Evolutionary conservation across 1,140 invertebrate genomes (phyloP).

Genomic region (Euborellia annulipes): DNA sequence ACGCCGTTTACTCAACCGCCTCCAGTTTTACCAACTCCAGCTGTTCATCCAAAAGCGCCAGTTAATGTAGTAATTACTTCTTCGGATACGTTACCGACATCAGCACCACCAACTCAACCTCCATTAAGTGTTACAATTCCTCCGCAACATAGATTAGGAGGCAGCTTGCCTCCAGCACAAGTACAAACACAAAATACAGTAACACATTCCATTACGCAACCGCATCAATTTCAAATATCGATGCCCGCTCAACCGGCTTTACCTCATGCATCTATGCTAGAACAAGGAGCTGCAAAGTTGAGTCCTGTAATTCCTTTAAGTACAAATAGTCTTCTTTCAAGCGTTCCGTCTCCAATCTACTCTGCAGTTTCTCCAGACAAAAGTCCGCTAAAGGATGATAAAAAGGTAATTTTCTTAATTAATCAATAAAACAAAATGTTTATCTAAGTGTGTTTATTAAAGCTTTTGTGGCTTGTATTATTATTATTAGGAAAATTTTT

Average conservation of each 20-base stretch:
- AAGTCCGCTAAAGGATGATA: constrained; percentile 10
- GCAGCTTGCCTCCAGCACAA: constrained; percentile 16
- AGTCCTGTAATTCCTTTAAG: constrained; percentile 14
- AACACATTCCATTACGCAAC: constrained; percentile 15
- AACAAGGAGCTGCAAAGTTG: constrained; percentile 3
- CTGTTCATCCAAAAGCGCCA: constrained; percentile 27
- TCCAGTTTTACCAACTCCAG: constrained; percentile 12
- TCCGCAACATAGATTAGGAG: constrained; percentile 49
- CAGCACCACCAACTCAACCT: constrained; percentile 31
- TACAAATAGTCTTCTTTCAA: constrained; percentile 27
- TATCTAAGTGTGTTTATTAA: no score
- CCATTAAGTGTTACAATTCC: constrained; percentile 57
- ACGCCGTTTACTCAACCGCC: constrained; percentile 3
- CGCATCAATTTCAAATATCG: constrained; percentile 54
- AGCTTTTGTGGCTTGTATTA: no score
- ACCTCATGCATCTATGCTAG: neutral
- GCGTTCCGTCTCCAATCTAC: constrained; percentile 31
- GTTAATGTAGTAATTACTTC: constrained; percentile 67
- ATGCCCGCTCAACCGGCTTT: constrained; percentile 31
- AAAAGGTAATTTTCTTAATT: no score
- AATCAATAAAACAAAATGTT: no score
- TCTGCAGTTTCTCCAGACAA: constrained; percentile 20
- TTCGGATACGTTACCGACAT: constrained; percentile 54
- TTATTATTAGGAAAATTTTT: no score
- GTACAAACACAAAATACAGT: neutral